These are phyloP conservation scores for Dolichallabes microphthalmus DNA, from an alignment of 2,113 vertebrate species.

Conservation along the genomic window DNA sequence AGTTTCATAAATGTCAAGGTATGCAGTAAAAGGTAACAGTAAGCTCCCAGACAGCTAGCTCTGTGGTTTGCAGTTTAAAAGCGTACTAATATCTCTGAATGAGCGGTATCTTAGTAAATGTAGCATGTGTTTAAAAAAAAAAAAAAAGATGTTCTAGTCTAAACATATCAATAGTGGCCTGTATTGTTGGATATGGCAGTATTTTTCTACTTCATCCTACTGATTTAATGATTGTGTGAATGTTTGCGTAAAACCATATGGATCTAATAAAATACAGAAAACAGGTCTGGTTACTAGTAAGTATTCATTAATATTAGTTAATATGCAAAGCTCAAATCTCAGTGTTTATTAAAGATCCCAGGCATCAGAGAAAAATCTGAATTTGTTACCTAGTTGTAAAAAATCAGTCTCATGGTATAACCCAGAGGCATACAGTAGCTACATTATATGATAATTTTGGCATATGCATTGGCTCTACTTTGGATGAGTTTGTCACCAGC, in stretches of 20 bases:
- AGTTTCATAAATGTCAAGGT: conserved; percentile 66
- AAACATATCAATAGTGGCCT: neutral
- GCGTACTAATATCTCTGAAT: conserved; percentile 67
- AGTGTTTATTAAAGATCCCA: neutral
- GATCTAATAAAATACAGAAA: neutral
- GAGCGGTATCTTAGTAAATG: conserved; percentile 51
- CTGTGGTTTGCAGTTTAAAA: conserved; percentile 63
- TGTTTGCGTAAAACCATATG: neutral
- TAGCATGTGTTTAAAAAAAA: no score
- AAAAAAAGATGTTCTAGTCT: no score
- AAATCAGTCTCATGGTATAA: neutral
- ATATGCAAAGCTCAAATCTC: neutral
- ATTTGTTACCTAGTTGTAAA: neutral
- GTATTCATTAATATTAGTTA: neutral
- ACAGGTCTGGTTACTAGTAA: neutral
- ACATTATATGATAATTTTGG: neutral
- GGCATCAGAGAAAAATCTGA: neutral
- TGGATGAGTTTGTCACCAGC: neutral
- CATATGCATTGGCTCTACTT: neutral
- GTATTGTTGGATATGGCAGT: neutral
- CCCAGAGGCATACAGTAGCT: neutral
- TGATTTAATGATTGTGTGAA: neutral
- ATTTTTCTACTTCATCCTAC: neutral
- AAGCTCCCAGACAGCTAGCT: conserved; percentile 50
- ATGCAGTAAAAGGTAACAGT: conserved; percentile 63